Evolutionary conservation across 2,888 invertebrate species (phyloP).

Genomic region (Rotaria macrura): DNA sequence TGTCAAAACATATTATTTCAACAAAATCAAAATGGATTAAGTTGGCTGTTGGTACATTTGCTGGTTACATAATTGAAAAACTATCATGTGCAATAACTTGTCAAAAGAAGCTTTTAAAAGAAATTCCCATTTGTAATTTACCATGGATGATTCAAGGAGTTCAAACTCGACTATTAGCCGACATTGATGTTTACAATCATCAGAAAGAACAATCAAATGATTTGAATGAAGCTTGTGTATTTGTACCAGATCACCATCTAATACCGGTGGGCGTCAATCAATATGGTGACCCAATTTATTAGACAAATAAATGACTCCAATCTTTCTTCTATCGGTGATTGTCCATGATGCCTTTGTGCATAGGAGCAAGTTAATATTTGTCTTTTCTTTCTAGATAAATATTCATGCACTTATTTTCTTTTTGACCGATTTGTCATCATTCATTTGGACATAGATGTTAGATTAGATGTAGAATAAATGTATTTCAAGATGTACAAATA

Average conservation of each 20-base stretch:
- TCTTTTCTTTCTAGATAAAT: too few relatives aligned
- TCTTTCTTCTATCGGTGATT: background rate
- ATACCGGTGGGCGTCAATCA: background rate
- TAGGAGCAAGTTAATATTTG: background rate
- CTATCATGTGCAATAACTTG: background rate
- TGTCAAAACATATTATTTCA: background rate
- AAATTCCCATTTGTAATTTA: background rate
- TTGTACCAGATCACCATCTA: background rate
- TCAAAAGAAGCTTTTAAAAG: background rate
- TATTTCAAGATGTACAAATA: too few relatives aligned
- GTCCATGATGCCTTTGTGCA: background rate
- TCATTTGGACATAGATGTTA: background rate
- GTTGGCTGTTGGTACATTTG: background rate
- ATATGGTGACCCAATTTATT: constrained; percentile 1
- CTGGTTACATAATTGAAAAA: background rate
- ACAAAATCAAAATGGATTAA: background rate
- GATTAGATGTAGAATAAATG: background rate
- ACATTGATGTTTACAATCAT: background rate
- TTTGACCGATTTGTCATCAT: background rate
- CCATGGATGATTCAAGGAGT: background rate
- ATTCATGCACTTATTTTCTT: too few relatives aligned
- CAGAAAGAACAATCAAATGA: background rate
- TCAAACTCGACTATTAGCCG: background rate
- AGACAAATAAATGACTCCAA: background rate
- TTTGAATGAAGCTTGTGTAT: background rate